phyloP scores from a whole-genome alignment of 2,113 vertebrate species.

The Ptilorrhoa leucosticta region DNA sequence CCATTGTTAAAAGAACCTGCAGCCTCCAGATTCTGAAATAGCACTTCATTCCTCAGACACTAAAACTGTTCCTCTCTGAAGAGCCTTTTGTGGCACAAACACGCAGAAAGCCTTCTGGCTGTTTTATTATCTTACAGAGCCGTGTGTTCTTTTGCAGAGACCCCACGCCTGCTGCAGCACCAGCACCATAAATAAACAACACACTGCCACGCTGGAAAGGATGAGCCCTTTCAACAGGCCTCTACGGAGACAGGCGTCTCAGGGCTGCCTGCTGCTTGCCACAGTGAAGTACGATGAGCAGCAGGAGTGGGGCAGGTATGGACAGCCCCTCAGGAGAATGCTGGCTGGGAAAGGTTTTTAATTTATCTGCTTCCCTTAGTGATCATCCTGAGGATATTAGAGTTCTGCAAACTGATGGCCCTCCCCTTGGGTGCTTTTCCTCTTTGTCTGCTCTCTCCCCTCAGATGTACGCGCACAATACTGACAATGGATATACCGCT shows the following conservation, averaged over 20 bases:
- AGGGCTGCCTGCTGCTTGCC: not conserved
- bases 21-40: not conserved
- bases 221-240: slow-evolving; percentile 30
- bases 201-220: not conserved
- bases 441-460: not conserved
- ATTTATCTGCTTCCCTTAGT: not conserved
- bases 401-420: not conserved
- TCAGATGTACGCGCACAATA: not conserved
- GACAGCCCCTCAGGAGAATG: not conserved
- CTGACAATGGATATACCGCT: rapidly evolving
- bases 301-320: not conserved
- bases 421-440: not conserved
- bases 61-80: slow-evolving; percentile 2
- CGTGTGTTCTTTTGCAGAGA: not conserved
- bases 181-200: slow-evolving; percentile 56
- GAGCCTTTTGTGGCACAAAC: slow-evolving; percentile 1
- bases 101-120: slow-evolving; percentile 29
- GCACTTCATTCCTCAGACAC: slow-evolving; percentile 16
- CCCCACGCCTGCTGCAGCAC: not conserved
- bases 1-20: not conserved
- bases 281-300: slow-evolving; percentile 26
- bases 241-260: not conserved
- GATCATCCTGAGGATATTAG: not conserved
- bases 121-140: slow-evolving; percentile 38
- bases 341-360: not conserved